Conservation (phyloP, 2,113 vertebrate genomes). For the Passerina amoena region DNA sequence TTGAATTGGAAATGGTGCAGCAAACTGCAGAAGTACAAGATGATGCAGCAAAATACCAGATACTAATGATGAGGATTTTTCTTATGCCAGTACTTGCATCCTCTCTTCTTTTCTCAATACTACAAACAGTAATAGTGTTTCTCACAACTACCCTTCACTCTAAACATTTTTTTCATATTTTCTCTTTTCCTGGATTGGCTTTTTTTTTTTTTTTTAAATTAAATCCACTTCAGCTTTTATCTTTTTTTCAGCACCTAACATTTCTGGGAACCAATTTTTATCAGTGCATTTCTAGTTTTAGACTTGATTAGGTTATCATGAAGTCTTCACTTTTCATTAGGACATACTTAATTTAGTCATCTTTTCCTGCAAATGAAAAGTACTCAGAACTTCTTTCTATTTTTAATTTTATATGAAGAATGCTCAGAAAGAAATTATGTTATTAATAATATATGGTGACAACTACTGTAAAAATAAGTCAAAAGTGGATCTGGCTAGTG, state of each 20-base stretch:
- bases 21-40: background rate
- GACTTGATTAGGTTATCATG: conserved; percentile 1
- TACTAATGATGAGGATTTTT: background rate
- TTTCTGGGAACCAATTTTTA: background rate
- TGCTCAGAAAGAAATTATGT: background rate
- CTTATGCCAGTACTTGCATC: background rate
- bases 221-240: background rate
- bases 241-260: background rate
- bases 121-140: background rate
- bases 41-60: background rate
- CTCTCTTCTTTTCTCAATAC: background rate
- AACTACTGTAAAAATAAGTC: conserved; percentile 6
- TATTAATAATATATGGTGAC: background rate
- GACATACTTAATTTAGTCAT: background rate
- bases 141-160: background rate
- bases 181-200: background rate
- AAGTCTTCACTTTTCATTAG: background rate
- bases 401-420: background rate
- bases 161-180: background rate
- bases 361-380: background rate
- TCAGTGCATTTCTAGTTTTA: background rate
- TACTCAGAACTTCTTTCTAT: background rate
- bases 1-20: background rate
- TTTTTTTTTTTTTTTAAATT: background rate
- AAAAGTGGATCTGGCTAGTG: background rate